Evolutionary conservation across 2,113 vertebrate genomes (phyloP).

Genomic region (Phalacrocorax aristotelis): DNA sequence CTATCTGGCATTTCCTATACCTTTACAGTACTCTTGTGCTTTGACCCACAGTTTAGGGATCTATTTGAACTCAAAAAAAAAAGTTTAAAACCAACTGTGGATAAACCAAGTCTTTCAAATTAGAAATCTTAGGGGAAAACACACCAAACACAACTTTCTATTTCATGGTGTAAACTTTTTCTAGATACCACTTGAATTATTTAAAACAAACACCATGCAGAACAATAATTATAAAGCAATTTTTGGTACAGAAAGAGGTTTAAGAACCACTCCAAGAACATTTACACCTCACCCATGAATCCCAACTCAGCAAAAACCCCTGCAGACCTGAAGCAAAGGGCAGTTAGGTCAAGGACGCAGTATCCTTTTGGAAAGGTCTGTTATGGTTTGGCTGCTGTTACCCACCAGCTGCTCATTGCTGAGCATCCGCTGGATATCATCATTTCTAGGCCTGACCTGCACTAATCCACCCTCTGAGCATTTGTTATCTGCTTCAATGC

Average conservation of each 20-base stretch:
- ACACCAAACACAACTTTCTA: neutral
- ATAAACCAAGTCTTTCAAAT: neutral
- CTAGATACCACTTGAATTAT: neutral
- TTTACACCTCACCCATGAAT: neutral
- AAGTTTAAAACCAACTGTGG: neutral
- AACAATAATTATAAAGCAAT: neutral
- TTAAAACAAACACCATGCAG: neutral
- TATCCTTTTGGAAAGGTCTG: neutral
- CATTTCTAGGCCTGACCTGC: neutral
- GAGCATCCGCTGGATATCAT: neutral
- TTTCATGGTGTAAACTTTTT: neutral
- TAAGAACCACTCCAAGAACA: neutral
- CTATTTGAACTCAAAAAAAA: neutral
- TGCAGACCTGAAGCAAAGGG: neutral
- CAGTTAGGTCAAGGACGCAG: neutral
- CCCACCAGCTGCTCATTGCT: neutral
- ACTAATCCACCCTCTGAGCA: neutral
- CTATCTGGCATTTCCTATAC: neutral
- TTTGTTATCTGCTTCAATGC: neutral
- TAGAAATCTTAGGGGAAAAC: neutral
- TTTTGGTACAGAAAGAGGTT: neutral
- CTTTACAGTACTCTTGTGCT: neutral
- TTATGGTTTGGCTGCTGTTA: neutral
- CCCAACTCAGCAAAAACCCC: neutral
- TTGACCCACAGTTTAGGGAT: neutral